A percentile compares a stretch with the other conserved stretches of the same genome.
Evolutionary conservation across 2,888 invertebrate genomes (phyloP).

Genomic region (Melinopterus prodromus): DNA sequence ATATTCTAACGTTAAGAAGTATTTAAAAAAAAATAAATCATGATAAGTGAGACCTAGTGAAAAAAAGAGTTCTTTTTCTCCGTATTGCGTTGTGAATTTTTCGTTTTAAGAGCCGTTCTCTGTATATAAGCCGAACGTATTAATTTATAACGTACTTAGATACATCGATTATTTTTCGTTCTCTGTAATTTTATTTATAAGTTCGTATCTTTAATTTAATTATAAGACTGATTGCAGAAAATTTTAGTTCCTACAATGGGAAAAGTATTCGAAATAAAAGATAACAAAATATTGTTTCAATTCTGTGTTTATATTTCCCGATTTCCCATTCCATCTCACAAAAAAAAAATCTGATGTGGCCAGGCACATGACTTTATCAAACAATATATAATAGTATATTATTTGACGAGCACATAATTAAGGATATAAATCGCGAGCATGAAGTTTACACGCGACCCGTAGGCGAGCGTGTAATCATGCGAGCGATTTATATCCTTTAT

Average conservation of each 20-base stretch:
- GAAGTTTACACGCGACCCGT: too few species aligned
- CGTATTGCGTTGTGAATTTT: neutral
- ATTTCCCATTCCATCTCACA: too few species aligned
- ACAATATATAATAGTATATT: too few species aligned
- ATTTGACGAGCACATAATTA: too few species aligned
- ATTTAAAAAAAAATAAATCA: slow-evolving; percentile 4
- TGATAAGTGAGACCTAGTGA: neutral
- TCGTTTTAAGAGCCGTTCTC: slow-evolving; percentile 6
- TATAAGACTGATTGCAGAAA: slow-evolving; percentile 59
- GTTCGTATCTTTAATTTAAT: slow-evolving; percentile 14
- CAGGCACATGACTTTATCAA: too few species aligned
- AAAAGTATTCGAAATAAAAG: slow-evolving; percentile 56
- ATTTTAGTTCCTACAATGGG: slow-evolving; percentile 61
- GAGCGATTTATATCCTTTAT: too few species aligned
- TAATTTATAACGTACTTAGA: neutral
- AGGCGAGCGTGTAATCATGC: too few species aligned
- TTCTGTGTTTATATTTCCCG: neutral
- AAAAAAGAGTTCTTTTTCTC: neutral
- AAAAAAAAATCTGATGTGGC: too few species aligned
- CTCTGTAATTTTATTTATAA: slow-evolving; percentile 10
- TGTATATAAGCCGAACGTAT: neutral
- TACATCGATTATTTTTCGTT: slow-evolving; percentile 8
- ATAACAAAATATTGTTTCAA: slow-evolving; percentile 14
- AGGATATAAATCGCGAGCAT: too few species aligned
- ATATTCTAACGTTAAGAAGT: neutral